Evolutionary conservation across 2,113 vertebrate genomes (phyloP), one percentile per base, ranked within the genome.

Genomic region (Gymnocephalus cernua): DNA sequence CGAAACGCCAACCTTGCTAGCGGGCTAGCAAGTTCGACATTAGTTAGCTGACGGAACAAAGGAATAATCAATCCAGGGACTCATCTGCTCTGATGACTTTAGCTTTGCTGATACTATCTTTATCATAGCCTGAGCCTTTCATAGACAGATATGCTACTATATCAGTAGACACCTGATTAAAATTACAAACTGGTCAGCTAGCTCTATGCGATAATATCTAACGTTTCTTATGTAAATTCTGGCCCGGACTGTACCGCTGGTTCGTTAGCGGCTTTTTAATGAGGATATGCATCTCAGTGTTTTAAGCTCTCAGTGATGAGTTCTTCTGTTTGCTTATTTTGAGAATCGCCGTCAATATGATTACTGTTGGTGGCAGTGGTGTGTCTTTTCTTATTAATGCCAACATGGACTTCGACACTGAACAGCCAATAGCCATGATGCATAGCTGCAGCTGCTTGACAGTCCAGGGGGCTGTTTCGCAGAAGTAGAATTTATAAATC

Each of bases 41-140:
- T 91, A 93, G 84, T 92, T 86, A 87, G 84, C 90, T 29, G 74
- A 82, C 74, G 86, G 93, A 95, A 95, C 94, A 95, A 95, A 95
- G 94, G 93, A 95, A 95, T 92, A 88, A 93, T 92, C 83, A 90
- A 77, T 69, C 61, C 70, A 64, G 70, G 35, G 45, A 86, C 77
- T 87, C 67, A 51, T 91, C 74, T 87, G 64, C 78, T 86, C 54
- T 79, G 27, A 77, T 74, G 7, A 87, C 27, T 82, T 80, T 32
- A 75, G 56, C 53, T 50, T 25, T 21, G 67, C 59, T 58, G 58
- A 58, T 70, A 19, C 54, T 54, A 62, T 19, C 6, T 7, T 0
- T n/a, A 15, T 23, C 10, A 29, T 5, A 63, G 2, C 13, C 3
- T 4, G 4, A 53, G 1, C 29, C 2, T 50, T 29, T 45, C 8